Evolutionary conservation across 2,797 vertebrate genomes (phyloP), one percentile per base, ranked within the genome.

Genomic region (Lycodopsis pacificus): DNA sequence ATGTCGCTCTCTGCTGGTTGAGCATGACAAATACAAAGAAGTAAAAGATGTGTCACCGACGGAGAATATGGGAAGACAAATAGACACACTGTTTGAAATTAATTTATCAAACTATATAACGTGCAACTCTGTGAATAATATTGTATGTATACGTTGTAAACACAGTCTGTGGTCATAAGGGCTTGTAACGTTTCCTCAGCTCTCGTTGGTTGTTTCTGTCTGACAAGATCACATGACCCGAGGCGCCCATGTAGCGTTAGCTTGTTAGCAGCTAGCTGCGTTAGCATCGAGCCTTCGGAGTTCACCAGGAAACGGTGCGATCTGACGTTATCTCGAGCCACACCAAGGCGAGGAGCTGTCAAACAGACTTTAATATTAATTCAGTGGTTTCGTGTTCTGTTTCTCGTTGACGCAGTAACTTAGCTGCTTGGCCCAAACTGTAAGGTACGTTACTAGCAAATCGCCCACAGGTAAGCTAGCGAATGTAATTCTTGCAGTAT

Each of bases 201-300:
- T 13, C 40, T 68, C 66, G 54, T 27, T 77, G 66, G 74, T 62
- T 72, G 78, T 46, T 69, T 56, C 25, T 64, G 25, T 56, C 40
- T 25, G 69, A 49, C 72, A 1, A 9, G 62, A 84, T 92, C 93
- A 93, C 90, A 73, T 92, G 93, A 93, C 20, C 78, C 14, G 40
- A 48, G 8, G 25, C 68, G 51, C 10, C 80, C n/a, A 22, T 62
- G 66, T 46, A 67, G 61, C 68, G 71, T 79, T 91, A 81, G 87
- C 90, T 34, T 61, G 79, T 79, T 86, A 89, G 83, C 76, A 19
- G 81, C 56, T 89, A 89, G 79, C 76, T 10, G 63, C 54, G 62
- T 66, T 90, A 84, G 80, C 85, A 48, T 13, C 42, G 25, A 67
- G 53, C 40, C 42, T 10, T 13, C 10, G 22, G 73, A 80, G 57